A percentile compares a stretch with the other conserved stretches of the same genome.
These are phyloP conservation scores for Coenonympha arcania DNA, from an alignment of 2,888 invertebrate species.

Conservation along the genomic window DNA sequence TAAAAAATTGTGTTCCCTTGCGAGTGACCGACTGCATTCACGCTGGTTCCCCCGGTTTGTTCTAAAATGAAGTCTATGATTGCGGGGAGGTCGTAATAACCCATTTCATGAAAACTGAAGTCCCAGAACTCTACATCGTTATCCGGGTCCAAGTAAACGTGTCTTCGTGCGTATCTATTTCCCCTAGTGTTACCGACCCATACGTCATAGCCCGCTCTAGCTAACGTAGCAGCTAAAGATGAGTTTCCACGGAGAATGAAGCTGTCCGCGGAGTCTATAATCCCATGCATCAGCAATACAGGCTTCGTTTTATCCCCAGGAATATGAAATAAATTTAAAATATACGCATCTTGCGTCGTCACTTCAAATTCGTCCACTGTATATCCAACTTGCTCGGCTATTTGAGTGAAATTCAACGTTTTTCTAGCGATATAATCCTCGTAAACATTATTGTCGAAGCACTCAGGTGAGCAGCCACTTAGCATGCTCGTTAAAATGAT, in stretches of 20 bases:
- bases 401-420: constrained; percentile 25
- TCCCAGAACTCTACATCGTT: constrained; percentile 57
- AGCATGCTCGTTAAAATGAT: not conserved
- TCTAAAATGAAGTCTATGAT: constrained; percentile 52
- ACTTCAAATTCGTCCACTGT: constrained; percentile 30
- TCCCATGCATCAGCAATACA: constrained; percentile 39
- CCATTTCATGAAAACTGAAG: constrained; percentile 80
- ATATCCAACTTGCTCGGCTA: constrained; percentile 29
- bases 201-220: constrained; percentile 66
- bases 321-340: constrained; percentile 35
- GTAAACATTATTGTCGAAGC: not conserved
- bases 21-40: constrained; percentile 80
- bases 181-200: constrained; percentile 67
- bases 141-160: constrained; percentile 50
- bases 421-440: not conserved
- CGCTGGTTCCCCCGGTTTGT: constrained; percentile 57
- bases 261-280: constrained; percentile 37
- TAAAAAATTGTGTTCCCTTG: constrained; percentile 74
- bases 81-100: constrained; percentile 78
- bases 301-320: constrained; percentile 31
- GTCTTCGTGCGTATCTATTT: constrained; percentile 71
- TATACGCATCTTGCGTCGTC: constrained; percentile 37
- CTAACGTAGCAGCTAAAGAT: constrained; percentile 41
- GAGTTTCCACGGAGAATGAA: constrained; percentile 36
- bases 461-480: not conserved